Evolutionary conservation across 1,140 invertebrate genomes (phyloP).

Genomic region (Drosophila yakuba): DNA sequence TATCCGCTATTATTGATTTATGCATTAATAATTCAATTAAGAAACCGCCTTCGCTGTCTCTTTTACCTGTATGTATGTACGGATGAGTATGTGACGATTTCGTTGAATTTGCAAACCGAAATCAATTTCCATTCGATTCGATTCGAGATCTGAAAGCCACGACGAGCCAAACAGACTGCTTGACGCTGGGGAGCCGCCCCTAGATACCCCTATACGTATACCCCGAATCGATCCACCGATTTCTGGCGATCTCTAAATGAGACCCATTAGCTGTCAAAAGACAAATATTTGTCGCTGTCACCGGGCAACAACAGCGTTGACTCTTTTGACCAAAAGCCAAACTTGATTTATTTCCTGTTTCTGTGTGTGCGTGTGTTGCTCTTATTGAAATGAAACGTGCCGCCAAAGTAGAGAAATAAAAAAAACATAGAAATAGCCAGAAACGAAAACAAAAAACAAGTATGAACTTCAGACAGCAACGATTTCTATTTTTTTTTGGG

Average conservation of each 20-base stretch:
- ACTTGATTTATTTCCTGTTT: conserved; percentile 81
- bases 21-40: conserved; percentile 76
- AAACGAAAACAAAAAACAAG: conserved; percentile 28
- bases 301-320: conserved; percentile 39
- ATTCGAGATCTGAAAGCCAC: conserved; percentile 8
- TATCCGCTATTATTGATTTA: conserved; percentile 60
- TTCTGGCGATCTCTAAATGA: conserved; percentile 63
- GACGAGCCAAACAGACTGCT: conserved; percentile 65
- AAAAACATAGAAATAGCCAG: conserved; percentile 30
- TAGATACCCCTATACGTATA: not conserved
- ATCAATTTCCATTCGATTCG: conserved; percentile 23
- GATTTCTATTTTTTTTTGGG: conserved; percentile 33
- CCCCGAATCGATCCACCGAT: not conserved
- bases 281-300: conserved; percentile 76
- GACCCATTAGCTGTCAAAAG: conserved; percentile 78
- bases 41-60: conserved; percentile 19
- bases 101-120: conserved; percentile 13
- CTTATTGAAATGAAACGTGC: conserved; percentile 67
- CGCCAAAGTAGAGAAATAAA: conserved; percentile 29
- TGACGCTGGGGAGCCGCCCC: conserved; percentile 54
- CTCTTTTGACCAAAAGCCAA: conserved; percentile 64
- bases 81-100: conserved; percentile 34
- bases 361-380: conserved; percentile 20
- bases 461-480: conserved; percentile 45
- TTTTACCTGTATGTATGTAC: conserved; percentile 46